A percentile compares a stretch with the other conserved stretches of the same genome.
Evolutionary conservation across 2,888 invertebrate genomes (phyloP).

Genomic region (Eurytoma californica): DNA sequence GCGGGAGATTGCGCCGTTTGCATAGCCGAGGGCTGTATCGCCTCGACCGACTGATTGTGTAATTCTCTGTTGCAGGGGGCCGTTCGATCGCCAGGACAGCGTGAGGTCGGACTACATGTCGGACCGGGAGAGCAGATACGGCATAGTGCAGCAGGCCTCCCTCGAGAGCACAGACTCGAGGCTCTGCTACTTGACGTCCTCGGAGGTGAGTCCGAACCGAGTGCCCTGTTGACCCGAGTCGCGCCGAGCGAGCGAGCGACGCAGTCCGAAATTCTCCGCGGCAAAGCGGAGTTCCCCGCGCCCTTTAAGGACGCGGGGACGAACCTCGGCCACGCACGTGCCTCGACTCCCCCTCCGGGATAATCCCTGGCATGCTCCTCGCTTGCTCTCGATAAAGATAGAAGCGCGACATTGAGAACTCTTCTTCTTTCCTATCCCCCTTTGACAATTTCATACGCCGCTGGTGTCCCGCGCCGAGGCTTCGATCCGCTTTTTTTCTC

Average conservation of each 20-base stretch:
- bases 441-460: conserved; percentile 47
- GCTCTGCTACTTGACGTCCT: conserved; percentile 94
- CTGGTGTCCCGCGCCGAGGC: background rate
- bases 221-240: conserved; percentile 40
- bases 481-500: conserved; percentile 16
- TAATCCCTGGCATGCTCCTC: conserved; percentile 25
- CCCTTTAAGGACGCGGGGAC: background rate
- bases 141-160: conserved; percentile 94
- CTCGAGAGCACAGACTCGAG: conserved; percentile 96
- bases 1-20: no score
- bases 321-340: background rate
- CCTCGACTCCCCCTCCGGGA: background rate
- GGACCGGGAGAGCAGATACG: conserved; percentile 89
- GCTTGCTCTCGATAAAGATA: conserved; percentile 43
- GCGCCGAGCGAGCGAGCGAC: conserved; percentile 6
- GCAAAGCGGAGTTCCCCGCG: background rate
- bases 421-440: conserved; percentile 29
- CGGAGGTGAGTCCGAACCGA: conserved; percentile 86
- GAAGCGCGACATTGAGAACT: conserved; percentile 47
- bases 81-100: conserved; percentile 93
- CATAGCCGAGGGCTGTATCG: background rate
- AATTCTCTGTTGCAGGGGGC: conserved; percentile 79
- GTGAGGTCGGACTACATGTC: conserved; percentile 92
- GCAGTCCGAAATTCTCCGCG: background rate
- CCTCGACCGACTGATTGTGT: background rate